phyloP scores from a whole-genome alignment of 2,797 vertebrate genomes.

The Dromococcyx pavoninus region DNA sequence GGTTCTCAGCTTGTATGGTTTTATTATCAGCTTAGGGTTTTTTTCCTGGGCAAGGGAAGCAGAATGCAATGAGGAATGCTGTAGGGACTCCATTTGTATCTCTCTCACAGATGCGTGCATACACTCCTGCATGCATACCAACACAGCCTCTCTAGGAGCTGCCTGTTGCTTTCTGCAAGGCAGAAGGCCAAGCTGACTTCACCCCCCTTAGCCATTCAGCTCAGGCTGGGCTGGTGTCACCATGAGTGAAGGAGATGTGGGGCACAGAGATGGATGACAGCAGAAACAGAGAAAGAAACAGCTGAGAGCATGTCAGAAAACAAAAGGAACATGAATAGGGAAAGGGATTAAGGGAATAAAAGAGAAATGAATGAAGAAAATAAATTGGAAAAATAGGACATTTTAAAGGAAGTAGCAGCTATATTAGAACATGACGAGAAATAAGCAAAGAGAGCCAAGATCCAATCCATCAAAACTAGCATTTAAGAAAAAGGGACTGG shows the following conservation, averaged over 20 bases:
- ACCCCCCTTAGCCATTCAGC: neutral
- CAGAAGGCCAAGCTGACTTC: neutral
- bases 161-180: neutral
- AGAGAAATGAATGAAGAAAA: neutral
- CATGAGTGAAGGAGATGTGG: neutral
- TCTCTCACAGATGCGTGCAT: fast-evolving
- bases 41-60: neutral
- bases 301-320: neutral
- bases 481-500: neutral
- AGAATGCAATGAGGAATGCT: neutral
- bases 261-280: neutral
- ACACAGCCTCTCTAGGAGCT: neutral
- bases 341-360: neutral
- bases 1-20: neutral
- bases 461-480: neutral
- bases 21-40: neutral
- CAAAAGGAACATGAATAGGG: neutral
- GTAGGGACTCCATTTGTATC: neutral
- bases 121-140: fast-evolving
- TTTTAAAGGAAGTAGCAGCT: neutral
- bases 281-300: neutral
- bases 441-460: neutral
- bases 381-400: neutral
- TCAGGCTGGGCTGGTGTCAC: neutral
- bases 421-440: neutral